Percentiles rank a stretch among this genome's conserved stretches.
These are phyloP conservation scores for Leptopilina drosophilae DNA, from an alignment of 2,888 invertebrate species.

Conservation along the genomic window DNA sequence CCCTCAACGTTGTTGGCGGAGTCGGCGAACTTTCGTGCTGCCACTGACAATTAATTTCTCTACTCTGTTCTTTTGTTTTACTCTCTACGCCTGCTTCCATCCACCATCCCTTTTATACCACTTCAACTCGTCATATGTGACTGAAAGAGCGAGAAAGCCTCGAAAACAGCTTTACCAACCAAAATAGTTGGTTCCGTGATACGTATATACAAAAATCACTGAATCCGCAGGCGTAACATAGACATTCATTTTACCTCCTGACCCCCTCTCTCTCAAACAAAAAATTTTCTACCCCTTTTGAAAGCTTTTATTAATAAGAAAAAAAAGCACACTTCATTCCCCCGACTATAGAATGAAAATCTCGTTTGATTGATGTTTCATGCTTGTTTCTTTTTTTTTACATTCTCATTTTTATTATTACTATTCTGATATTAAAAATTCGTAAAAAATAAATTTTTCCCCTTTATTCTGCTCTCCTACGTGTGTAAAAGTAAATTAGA, in stretches of 20 bases:
- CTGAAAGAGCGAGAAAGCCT: conserved; percentile 29
- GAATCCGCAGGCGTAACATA: neutral
- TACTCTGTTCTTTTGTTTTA: conserved; percentile 54
- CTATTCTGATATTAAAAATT: neutral
- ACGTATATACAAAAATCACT: neutral
- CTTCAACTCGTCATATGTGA: conserved; percentile 37
- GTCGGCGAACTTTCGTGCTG: conserved; percentile 52
- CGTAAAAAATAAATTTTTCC: neutral
- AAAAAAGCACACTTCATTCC: neutral
- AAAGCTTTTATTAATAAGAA: conserved; percentile 20
- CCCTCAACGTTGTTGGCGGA: conserved; percentile 30
- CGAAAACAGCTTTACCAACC: conserved; percentile 28
- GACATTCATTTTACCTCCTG: conserved; percentile 7
- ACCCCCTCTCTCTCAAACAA: no score
- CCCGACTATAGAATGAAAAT: neutral
- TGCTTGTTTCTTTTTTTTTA: neutral
- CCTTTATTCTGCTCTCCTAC: no score
- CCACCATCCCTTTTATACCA: conserved; percentile 43
- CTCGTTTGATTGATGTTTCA: conserved; percentile 2
- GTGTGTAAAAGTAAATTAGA: neutral
- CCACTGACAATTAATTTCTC: conserved; percentile 68
- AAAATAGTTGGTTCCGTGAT: conserved; percentile 25
- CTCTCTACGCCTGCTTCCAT: conserved; percentile 44
- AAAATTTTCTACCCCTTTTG: neutral
- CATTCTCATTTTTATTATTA: neutral